These are phyloP conservation scores for Trididemnum clinides DNA, from an alignment of 23 tunicate species.

Conservation along the genomic window DNA sequence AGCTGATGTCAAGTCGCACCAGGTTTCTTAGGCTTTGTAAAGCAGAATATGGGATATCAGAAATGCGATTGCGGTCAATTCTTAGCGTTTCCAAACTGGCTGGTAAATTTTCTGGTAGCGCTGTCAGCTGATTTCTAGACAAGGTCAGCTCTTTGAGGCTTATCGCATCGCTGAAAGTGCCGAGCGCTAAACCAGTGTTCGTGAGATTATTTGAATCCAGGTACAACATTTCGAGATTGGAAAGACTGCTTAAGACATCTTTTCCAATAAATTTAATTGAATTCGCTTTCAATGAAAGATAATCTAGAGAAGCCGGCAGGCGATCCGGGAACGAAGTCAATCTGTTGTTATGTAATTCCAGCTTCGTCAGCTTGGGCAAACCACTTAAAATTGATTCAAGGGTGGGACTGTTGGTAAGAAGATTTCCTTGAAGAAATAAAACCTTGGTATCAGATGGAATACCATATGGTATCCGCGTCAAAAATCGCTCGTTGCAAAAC, in stretches of 20 bases:
- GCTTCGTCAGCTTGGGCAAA: slow-evolving; percentile 22
- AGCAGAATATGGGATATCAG: background rate
- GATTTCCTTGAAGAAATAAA: slow-evolving; percentile 58
- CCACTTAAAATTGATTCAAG: slow-evolving; percentile 23
- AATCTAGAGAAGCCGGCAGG: slow-evolving; percentile 30
- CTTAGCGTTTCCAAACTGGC: slow-evolving; percentile 22
- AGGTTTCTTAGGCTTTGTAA: slow-evolving; percentile 12
- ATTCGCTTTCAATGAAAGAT: slow-evolving; percentile 40
- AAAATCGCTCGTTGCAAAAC: slow-evolving; percentile 52
- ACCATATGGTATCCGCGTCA: slow-evolving; percentile 50
- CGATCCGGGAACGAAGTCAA: slow-evolving; percentile 61
- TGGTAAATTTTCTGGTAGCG: slow-evolving; percentile 45
- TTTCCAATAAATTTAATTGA: slow-evolving; percentile 55
- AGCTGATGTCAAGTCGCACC: slow-evolving; percentile 30
- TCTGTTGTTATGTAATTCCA: slow-evolving; percentile 39
- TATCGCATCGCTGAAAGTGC: slow-evolving; percentile 12
- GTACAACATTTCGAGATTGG: slow-evolving; percentile 28
- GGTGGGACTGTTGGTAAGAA: slow-evolving; percentile 42
- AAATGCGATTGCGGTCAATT: slow-evolving; percentile 30
- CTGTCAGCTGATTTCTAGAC: slow-evolving; percentile 35
- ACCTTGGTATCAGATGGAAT: slow-evolving; percentile 54
- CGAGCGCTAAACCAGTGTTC: slow-evolving; percentile 15
- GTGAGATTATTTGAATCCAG: slow-evolving; percentile 66
- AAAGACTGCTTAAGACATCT: slow-evolving; percentile 18
- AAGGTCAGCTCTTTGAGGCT: slow-evolving; percentile 26